Evolutionary conservation across 2,888 invertebrate genomes (phyloP).

Genomic region (Aleiodes alternator): DNA sequence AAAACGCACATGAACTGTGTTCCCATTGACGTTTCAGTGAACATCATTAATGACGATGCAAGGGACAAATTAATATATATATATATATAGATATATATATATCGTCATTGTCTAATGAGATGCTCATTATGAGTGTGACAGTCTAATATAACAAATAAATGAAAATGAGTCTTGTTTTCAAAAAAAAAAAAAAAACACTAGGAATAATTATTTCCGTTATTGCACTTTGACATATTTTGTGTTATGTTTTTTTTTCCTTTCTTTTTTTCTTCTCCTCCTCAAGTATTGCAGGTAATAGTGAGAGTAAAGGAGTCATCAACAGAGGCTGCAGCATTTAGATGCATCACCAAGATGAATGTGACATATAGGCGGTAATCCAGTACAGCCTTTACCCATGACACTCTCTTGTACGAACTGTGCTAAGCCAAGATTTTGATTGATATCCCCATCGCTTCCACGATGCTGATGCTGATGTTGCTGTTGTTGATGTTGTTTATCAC

Average conservation of each 20-base stretch:
- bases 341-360: constrained; percentile 78
- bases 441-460: constrained; percentile 76
- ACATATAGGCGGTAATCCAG: constrained; percentile 77
- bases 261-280: too few relatives aligned
- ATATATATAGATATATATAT: constrained; percentile 4
- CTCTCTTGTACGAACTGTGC: constrained; percentile 66
- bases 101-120: constrained; percentile 13
- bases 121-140: neutral
- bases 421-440: constrained; percentile 77
- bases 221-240: constrained; percentile 29
- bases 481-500: constrained; percentile 60
- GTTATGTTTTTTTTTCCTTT: too few relatives aligned
- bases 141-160: constrained; percentile 4
- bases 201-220: constrained; percentile 26
- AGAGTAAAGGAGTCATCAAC: constrained; percentile 71
- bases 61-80: neutral
- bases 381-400: constrained; percentile 72
- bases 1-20: neutral
- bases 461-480: constrained; percentile 69
- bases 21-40: constrained; percentile 7
- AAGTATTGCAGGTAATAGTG: too few relatives aligned
- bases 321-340: constrained; percentile 79
- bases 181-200: neutral
- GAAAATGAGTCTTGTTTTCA: too few relatives aligned
- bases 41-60: neutral